phyloP scores from a whole-genome alignment of 2,797 vertebrate species.

The Myotis vivesi region DNA sequence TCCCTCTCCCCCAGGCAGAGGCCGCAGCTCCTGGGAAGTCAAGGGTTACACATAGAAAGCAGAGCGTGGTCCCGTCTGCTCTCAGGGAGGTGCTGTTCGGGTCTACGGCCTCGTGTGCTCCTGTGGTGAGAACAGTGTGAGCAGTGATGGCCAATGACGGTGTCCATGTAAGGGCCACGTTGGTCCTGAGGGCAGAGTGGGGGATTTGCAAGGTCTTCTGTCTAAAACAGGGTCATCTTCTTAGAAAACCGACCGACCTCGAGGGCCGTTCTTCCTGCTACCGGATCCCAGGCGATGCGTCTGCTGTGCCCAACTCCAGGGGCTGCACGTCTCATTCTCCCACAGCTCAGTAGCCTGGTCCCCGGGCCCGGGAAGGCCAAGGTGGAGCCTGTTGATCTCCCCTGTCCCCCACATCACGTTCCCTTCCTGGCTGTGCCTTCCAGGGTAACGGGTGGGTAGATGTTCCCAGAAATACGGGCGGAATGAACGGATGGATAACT shows the following conservation, averaged over 20 bases:
- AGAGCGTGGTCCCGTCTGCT: accelerated
- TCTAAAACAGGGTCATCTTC: background rate
- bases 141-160: accelerated
- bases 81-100: accelerated
- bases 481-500: accelerated
- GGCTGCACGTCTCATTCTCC: background rate
- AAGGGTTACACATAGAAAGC: background rate
- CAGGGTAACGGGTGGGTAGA: background rate
- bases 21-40: accelerated
- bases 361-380: background rate
- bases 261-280: accelerated
- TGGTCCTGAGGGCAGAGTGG: background rate
- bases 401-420: accelerated
- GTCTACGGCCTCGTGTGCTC: background rate
- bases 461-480: accelerated
- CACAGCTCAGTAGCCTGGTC: background rate
- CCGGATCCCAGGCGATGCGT: background rate
- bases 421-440: too few species aligned
- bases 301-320: background rate
- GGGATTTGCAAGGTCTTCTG: background rate
- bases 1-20: accelerated
- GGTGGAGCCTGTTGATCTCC: background rate
- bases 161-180: background rate
- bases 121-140: background rate
- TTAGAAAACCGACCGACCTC: background rate